A percentile compares a stretch with the other conserved stretches of the same genome.
These are phyloP conservation scores for Chelon labrosus DNA, from an alignment of 2,797 vertebrate genomes.

Conservation along the genomic window DNA sequence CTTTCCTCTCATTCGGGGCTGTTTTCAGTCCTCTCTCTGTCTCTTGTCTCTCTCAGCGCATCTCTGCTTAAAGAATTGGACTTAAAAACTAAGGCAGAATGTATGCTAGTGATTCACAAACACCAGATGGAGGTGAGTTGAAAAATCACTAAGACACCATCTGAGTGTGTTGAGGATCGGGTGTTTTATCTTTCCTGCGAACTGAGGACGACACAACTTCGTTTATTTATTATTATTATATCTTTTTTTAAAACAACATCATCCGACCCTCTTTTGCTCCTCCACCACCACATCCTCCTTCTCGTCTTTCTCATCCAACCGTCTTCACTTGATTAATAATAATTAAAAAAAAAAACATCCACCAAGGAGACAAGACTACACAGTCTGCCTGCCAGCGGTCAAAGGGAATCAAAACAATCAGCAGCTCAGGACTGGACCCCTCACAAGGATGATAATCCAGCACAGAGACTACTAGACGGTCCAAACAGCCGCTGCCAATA, in stretches of 20 bases:
- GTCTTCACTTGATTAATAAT: slow-evolving; percentile 18
- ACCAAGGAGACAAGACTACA: slow-evolving; percentile 44
- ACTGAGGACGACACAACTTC: slow-evolving; percentile 54
- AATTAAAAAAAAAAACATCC: slow-evolving; percentile 23
- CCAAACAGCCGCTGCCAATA: slow-evolving; percentile 70
- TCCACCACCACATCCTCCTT: slow-evolving; percentile 4
- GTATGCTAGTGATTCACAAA: slow-evolving; percentile 15
- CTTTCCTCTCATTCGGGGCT: slow-evolving; percentile 35
- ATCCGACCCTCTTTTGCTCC: background rate
- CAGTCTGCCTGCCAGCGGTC: slow-evolving; percentile 32
- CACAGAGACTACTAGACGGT: slow-evolving; percentile 64
- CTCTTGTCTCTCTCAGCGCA: background rate
- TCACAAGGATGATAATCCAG: slow-evolving; percentile 71
- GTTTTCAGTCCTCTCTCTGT: background rate
- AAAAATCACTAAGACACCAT: slow-evolving; percentile 18
- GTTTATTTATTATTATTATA: background rate
- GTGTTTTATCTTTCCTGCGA: slow-evolving; percentile 4
- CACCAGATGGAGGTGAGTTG: slow-evolving; percentile 61
- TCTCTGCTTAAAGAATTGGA: background rate
- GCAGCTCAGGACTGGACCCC: slow-evolving; percentile 41
- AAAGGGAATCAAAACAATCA: slow-evolving; percentile 55
- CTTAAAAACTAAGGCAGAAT: slow-evolving; percentile 29
- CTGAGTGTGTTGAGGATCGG: slow-evolving; percentile 37
- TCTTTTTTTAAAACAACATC: slow-evolving; percentile 16
- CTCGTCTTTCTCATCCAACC: slow-evolving; percentile 14